Base-by-base conservation (phyloP, 2,888 invertebrate genomes). In the Nineta flava region DNA sequence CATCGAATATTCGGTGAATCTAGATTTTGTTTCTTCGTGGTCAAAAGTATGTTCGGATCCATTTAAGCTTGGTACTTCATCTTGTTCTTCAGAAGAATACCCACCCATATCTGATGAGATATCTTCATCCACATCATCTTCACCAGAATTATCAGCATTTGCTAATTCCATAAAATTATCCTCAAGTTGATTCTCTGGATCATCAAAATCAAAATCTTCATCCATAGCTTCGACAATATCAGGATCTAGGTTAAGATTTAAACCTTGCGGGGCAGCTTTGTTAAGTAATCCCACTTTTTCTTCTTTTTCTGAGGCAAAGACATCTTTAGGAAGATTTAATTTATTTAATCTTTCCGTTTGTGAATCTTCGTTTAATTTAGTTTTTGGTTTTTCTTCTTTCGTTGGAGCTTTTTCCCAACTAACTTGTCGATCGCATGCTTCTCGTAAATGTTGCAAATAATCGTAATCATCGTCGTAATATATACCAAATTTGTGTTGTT, bases 381-480 rank as follows among this genome's bases (percentile, higher is more conserved):
- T 26, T 53, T 49, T 42, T 16, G 51, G 10, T 50, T 51, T 31
- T 50, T 58, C 48, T 46, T 54, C 55, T 21, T 44, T 52, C 50
- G 59, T 70, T 56, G 71, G 70, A 19, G 65, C 62, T 13, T 58
- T 57, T 53, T 73, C 74, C 68, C 79, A 70, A 51, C 77, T 73
- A 53, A 75, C 63, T 2, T 71, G 69, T 15, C 26, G 40, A 55
- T 73, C 72, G 56, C 67, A 68, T 1, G 73, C 71, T 53, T 82
- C 81, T 58, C 77, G 77, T 50, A 97, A 73, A 74, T 97, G 94
- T 65, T 96, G 90, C 55, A 96, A 67, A 62, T 97, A 97, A 64
- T 97, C 82, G 65, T 93, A 95, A 57, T 94, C 91, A 67, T 97
- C 95, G 59, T 95, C 94, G 65, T 80, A 96, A 63, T 82, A 90